phyloP scores from a whole-genome alignment of 2,113 vertebrate species.

The Lethenteron reissneri region DNA sequence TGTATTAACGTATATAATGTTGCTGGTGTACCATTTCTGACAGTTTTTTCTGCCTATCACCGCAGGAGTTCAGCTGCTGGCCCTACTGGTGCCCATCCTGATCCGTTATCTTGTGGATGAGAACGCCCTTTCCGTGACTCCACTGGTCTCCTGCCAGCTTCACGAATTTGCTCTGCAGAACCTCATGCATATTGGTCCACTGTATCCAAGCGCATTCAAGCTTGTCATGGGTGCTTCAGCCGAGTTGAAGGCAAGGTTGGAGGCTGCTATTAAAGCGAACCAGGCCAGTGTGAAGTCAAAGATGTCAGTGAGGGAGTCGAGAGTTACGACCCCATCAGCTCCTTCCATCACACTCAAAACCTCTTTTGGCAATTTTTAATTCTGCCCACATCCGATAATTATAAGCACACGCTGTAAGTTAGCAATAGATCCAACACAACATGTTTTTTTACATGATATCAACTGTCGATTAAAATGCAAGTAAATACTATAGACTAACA shows the following conservation, averaged over 20 bases:
- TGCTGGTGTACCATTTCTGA: too few relatives aligned
- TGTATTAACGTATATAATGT: too few relatives aligned
- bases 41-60: too few relatives aligned
- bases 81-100: constrained; percentile 72
- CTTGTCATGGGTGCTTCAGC: constrained; percentile 85
- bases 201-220: constrained; percentile 87
- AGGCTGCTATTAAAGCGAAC: constrained; percentile 71
- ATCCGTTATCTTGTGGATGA: constrained; percentile 87
- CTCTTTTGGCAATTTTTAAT: constrained; percentile 28
- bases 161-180: constrained; percentile 91
- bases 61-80: constrained; percentile 68
- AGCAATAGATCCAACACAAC: too few relatives aligned
- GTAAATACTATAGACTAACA: too few relatives aligned
- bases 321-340: constrained; percentile 49
- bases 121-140: constrained; percentile 49
- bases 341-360: constrained; percentile 97
- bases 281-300: constrained; percentile 75
- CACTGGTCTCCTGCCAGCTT: constrained; percentile 45
- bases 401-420: too few relatives aligned
- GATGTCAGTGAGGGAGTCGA: constrained; percentile 45
- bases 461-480: too few relatives aligned
- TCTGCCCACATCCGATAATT: too few relatives aligned
- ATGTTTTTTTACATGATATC: too few relatives aligned
- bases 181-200: constrained; percentile 82
- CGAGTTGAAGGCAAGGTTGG: constrained; percentile 67